Evolutionary conservation across 2,113 vertebrate species (phyloP).

Genomic region (Eulemur rufifrons): DNA sequence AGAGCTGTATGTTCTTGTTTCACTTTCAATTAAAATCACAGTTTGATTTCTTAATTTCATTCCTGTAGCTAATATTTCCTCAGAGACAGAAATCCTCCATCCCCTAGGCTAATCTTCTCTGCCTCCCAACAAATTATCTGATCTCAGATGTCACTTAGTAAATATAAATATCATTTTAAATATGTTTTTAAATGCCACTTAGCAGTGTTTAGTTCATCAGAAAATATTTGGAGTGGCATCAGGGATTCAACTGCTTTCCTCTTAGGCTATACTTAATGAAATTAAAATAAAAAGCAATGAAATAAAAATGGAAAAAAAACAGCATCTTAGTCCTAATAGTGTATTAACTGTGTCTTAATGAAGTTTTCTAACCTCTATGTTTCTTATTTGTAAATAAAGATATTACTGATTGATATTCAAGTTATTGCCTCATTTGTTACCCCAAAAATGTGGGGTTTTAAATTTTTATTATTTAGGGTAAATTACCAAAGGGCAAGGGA

Average conservation of each 20-base stretch:
- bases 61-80: constrained; percentile 52
- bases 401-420: constrained; percentile 15
- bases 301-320: constrained; percentile 16
- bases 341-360: background rate
- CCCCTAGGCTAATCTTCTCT: constrained; percentile 32
- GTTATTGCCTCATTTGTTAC: background rate
- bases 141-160: constrained; percentile 57
- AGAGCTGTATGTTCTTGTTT: background rate
- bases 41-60: constrained; percentile 52
- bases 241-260: constrained; percentile 21
- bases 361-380: background rate
- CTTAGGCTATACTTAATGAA: constrained; percentile 43
- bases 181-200: constrained; percentile 52
- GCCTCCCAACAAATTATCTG: constrained; percentile 49
- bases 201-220: constrained; percentile 51
- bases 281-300: constrained; percentile 54
- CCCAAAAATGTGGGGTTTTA: background rate
- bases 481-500: background rate
- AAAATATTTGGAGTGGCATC: constrained; percentile 56
- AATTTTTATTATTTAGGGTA: background rate
- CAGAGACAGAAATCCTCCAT: constrained; percentile 49
- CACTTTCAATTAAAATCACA: constrained; percentile 63
- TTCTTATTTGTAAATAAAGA: background rate
- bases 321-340: background rate
- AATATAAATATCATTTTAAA: constrained; percentile 65